Conservation (phyloP, 2,113 vertebrate genomes). For the Blennius ocellaris region DNA sequence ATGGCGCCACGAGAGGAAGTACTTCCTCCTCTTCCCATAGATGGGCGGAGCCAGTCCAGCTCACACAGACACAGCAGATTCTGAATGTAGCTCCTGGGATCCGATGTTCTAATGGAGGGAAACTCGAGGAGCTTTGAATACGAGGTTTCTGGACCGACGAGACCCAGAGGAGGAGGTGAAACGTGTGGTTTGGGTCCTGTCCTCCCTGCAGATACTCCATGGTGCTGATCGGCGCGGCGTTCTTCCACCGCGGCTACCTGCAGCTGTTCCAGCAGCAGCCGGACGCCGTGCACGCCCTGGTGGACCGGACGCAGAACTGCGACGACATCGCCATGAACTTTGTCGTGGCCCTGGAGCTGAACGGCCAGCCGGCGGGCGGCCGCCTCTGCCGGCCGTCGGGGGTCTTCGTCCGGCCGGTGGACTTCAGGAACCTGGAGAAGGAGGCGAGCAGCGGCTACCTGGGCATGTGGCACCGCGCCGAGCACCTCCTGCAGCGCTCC, state of each 20-base stretch:
- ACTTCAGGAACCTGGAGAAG: slow-evolving; percentile 92
- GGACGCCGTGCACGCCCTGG: slow-evolving; percentile 83
- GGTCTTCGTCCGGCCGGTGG: slow-evolving; percentile 93
- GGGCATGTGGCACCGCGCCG: slow-evolving; percentile 95
- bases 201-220: slow-evolving; percentile 87
- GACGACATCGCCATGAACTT: slow-evolving; percentile 97
- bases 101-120: too few relatives aligned
- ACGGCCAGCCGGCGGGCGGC: slow-evolving; percentile 10
- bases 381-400: slow-evolving; percentile 84
- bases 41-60: too few relatives aligned
- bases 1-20: too few relatives aligned
- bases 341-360: slow-evolving; percentile 84
- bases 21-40: too few relatives aligned
- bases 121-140: too few relatives aligned
- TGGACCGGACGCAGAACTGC: slow-evolving; percentile 95
- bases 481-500: slow-evolving; percentile 94
- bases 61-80: too few relatives aligned
- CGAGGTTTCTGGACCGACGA: too few relatives aligned
- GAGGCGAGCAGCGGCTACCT: slow-evolving; percentile 90
- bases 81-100: too few relatives aligned
- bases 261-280: slow-evolving; percentile 90
- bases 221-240: slow-evolving; percentile 94
- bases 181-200: not conserved
- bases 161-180: too few relatives aligned
- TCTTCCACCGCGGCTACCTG: slow-evolving; percentile 90